phyloP scores from a whole-genome alignment of 2,888 invertebrate species.

The Glyphotaelius pellucidus region DNA sequence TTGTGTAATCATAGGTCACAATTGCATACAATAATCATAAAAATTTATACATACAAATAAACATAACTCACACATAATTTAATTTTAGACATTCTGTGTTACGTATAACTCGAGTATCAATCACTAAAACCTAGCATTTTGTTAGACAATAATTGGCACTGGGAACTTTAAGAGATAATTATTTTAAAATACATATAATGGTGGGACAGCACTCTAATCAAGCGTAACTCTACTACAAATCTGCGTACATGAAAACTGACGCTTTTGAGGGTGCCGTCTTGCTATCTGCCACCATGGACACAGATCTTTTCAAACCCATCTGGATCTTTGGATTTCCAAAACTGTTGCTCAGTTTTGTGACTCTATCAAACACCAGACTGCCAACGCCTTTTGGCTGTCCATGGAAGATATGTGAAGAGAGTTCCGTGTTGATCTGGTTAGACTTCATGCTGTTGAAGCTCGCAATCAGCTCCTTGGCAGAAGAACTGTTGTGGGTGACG shows the following conservation, averaged over 20 bases:
- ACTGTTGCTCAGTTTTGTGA: slow-evolving; percentile 60
- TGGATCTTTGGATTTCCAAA: slow-evolving; percentile 49
- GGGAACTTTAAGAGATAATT: slow-evolving; percentile 48
- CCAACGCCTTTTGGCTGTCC: slow-evolving; percentile 58
- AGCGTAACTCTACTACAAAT: slow-evolving; percentile 56
- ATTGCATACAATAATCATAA: slow-evolving; percentile 23
- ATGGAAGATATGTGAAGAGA: slow-evolving; percentile 27
- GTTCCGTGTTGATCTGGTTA: slow-evolving; percentile 25
- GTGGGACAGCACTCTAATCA: slow-evolving; percentile 51
- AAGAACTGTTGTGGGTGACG: slow-evolving; percentile 40
- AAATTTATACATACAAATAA: slow-evolving; percentile 37
- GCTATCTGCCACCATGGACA: slow-evolving; percentile 61
- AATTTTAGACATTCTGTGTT: slow-evolving; percentile 35
- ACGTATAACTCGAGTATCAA: slow-evolving; percentile 20
- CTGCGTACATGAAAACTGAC: slow-evolving; percentile 58
- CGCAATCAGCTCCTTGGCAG: slow-evolving; percentile 58
- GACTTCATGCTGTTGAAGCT: slow-evolving; percentile 56
- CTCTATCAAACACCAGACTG: slow-evolving; percentile 63
- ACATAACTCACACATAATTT: slow-evolving; percentile 33
- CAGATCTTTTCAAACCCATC: slow-evolving; percentile 56
- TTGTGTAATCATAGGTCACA: slow-evolving; percentile 23
- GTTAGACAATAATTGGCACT: slow-evolving; percentile 53
- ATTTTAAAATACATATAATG: slow-evolving; percentile 51
- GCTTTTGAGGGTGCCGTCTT: slow-evolving; percentile 50
- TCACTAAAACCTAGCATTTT: slow-evolving; percentile 30